These are phyloP conservation scores for Noctua janthina DNA, from an alignment of 2,888 invertebrate genomes.

Conservation along the genomic window DNA sequence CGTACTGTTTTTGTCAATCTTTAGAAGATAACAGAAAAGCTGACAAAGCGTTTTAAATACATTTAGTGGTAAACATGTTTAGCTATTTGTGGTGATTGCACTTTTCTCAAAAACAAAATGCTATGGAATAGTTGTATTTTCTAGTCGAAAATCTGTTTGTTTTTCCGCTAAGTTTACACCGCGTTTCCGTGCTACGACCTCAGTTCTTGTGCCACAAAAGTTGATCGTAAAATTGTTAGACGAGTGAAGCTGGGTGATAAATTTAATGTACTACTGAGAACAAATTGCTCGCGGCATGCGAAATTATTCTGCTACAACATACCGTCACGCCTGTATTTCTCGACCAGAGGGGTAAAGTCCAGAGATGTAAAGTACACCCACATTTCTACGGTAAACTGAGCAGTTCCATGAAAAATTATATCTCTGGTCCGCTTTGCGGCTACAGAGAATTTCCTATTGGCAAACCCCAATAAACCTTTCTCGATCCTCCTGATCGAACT, in stretches of 20 bases:
- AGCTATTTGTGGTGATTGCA: not conserved
- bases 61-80: not conserved
- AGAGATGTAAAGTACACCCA: not conserved
- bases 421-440: not conserved
- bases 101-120: not conserved
- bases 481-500: not conserved
- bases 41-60: not conserved
- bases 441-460: too few relatives aligned
- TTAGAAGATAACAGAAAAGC: not conserved
- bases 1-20: not conserved
- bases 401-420: not conserved
- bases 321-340: not conserved
- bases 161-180: not conserved
- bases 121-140: not conserved
- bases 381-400: not conserved
- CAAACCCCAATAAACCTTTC: not conserved
- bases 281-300: not conserved
- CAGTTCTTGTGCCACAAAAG: slow-evolving; percentile 1
- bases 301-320: not conserved
- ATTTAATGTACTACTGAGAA: not conserved
- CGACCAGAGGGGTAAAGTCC: not conserved
- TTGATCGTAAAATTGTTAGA: slow-evolving; percentile 32
- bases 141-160: not conserved
- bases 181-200: not conserved
- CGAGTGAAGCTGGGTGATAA: not conserved